Evolutionary conservation across 2,113 vertebrate species (phyloP).

Genomic region (Tursiops truncatus): DNA sequence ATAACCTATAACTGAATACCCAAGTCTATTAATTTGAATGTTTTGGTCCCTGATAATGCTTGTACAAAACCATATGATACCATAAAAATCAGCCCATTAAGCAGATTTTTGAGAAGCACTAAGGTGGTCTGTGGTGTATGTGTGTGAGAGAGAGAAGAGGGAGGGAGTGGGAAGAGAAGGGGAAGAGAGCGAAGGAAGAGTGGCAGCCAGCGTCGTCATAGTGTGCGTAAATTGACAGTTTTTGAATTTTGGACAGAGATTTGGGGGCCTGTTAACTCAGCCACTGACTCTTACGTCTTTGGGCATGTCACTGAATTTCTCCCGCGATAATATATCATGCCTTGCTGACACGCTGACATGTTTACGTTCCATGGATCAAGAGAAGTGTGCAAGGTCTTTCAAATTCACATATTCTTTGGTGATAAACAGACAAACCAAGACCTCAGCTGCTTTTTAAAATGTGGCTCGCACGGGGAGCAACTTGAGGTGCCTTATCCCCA

Average conservation of each 20-base stretch:
- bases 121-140: neutral
- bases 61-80: neutral
- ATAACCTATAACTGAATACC: neutral
- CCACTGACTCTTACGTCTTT: neutral
- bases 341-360: conserved; percentile 21
- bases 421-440: conserved; percentile 11
- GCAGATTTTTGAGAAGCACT: conserved; percentile 26
- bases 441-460: conserved; percentile 5
- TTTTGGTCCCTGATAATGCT: neutral
- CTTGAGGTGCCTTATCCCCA: neutral
- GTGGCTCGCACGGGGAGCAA: neutral
- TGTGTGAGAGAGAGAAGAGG: neutral
- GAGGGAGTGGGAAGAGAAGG: neutral
- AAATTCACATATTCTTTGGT: conserved; percentile 38
- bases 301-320: conserved; percentile 27
- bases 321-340: neutral
- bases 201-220: neutral
- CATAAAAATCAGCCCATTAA: conserved; percentile 10
- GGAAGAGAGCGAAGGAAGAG: neutral
- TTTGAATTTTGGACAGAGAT: conserved; percentile 49
- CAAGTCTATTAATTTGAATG: conserved; percentile 46
- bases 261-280: conserved; percentile 6
- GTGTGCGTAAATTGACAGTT: neutral
- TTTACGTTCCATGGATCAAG: conserved; percentile 58
- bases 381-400: conserved; percentile 40